Evolutionary conservation across 30 jellyfish, hydroid and myxozoan genomes (phyloP).

Genomic region (Mastigias papua): DNA sequence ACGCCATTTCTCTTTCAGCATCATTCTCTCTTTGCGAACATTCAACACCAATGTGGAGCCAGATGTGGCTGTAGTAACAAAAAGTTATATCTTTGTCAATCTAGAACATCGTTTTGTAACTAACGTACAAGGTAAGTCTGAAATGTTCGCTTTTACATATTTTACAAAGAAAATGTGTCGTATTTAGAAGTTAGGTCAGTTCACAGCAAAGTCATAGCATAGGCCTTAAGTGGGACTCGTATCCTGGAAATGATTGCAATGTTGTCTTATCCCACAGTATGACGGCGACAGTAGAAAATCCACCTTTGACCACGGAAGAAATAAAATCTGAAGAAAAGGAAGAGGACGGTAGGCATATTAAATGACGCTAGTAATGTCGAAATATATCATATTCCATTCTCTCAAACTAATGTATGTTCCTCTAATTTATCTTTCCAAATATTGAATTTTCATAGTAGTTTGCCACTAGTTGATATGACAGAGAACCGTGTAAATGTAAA

Average conservation of each 20-base stretch:
- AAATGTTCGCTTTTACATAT: background rate
- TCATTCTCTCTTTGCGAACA: slow-evolving; percentile 52
- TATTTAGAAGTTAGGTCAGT: too few relatives aligned
- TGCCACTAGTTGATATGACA: too few relatives aligned
- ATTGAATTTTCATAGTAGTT: too few relatives aligned
- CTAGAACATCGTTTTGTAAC: slow-evolving; percentile 34
- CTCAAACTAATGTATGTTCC: too few relatives aligned
- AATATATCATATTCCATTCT: background rate
- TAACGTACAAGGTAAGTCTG: slow-evolving; percentile 15
- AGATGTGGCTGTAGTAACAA: slow-evolving; percentile 22
- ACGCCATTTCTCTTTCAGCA: slow-evolving; percentile 50
- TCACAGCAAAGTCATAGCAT: background rate
- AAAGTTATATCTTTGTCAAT: slow-evolving; percentile 17
- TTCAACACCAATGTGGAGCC: slow-evolving; percentile 58
- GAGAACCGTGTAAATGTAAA: too few relatives aligned
- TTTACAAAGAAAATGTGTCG: background rate
- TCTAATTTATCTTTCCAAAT: too few relatives aligned
- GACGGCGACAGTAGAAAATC: slow-evolving; percentile 91
- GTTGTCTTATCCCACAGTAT: slow-evolving; percentile 15
- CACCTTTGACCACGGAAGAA: slow-evolving; percentile 48
- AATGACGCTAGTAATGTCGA: background rate
- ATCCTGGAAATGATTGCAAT: background rate
- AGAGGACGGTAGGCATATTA: slow-evolving; percentile 57
- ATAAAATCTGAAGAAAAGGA: slow-evolving; percentile 60
- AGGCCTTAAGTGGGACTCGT: background rate